These are phyloP conservation scores for Caenorhabditis elegans DNA, from an alignment of 1,140 invertebrate species.

Conservation along the genomic window WBcel235 BX284606.5:5615001-5615500, in stretches of 20 bases:
- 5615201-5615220: constrained; percentile 20
- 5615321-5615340: constrained; percentile 1
- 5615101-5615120: too few relatives aligned
- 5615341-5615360: constrained; percentile 4
- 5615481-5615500: neutral
- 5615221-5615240: neutral
- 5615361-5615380: neutral
- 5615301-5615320: constrained; percentile 21
- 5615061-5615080: too few relatives aligned
- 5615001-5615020: too few relatives aligned
- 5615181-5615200: neutral
- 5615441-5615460: too few relatives aligned
- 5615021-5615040: too few relatives aligned
- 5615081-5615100: neutral
- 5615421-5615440: too few relatives aligned
- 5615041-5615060: too few relatives aligned
- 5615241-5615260: neutral
- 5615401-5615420: too few relatives aligned
- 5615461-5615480: too few relatives aligned
- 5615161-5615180: neutral
- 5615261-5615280: constrained; percentile 15
- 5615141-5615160: neutral
- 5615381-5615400: neutral
- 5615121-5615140: neutral
- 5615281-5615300: constrained; percentile 16